Evolutionary conservation across 2,888 invertebrate genomes (phyloP).

Genomic region (Palloptera scutellata): DNA sequence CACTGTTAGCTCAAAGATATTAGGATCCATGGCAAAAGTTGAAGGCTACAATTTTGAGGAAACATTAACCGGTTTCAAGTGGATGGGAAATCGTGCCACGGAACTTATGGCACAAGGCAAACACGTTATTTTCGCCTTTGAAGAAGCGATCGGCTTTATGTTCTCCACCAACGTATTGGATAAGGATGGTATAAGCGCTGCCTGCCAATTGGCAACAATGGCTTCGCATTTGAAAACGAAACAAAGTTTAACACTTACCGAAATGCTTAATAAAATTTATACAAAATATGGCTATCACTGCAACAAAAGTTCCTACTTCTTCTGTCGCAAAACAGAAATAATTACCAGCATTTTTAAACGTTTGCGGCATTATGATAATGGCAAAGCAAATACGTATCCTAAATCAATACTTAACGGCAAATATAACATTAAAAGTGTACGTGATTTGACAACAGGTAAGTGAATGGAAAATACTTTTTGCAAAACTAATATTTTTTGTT

Average conservation of each 20-base stretch:
- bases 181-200: constrained; percentile 96
- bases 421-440: constrained; percentile 73
- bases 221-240: constrained; percentile 73
- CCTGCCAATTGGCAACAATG: constrained; percentile 80
- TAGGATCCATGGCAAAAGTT: constrained; percentile 79
- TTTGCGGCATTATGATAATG: constrained; percentile 74
- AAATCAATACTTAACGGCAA: constrained; percentile 69
- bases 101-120: constrained; percentile 77
- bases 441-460: constrained; percentile 81
- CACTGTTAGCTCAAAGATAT: constrained; percentile 95
- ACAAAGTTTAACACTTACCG: constrained; percentile 67
- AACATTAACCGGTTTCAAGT: constrained; percentile 98
- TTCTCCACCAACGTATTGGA: constrained; percentile 87
- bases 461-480: not conserved
- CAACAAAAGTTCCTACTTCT: constrained; percentile 86
- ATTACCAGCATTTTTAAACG: constrained; percentile 82
- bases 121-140: constrained; percentile 90
- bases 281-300: constrained; percentile 88
- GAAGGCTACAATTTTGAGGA: constrained; percentile 83
- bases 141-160: constrained; percentile 99
- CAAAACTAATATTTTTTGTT: not conserved
- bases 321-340: constrained; percentile 77
- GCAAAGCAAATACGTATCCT: constrained; percentile 73
- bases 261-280: constrained; percentile 81
- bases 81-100: constrained; percentile 92